Evolutionary conservation across 2,113 vertebrate species (phyloP), one percentile per base, ranked within the genome.

Genomic region (Sardina pilchardus): DNA sequence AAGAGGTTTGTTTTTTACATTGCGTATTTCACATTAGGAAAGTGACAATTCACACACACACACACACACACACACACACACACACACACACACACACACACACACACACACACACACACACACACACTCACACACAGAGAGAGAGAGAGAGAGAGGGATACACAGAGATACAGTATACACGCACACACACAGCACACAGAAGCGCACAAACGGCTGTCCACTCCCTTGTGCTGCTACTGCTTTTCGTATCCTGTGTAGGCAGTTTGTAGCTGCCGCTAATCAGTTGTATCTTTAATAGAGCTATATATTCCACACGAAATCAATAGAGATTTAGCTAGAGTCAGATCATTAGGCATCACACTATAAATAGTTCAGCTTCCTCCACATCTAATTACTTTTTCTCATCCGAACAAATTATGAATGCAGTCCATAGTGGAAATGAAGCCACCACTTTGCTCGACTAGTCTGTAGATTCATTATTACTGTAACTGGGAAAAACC

Each of bases 241-340:
- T 59, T 4, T 36, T 10, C 14, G 4, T 36, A 34, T 36, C 30
- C 12, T 17, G 30, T 78, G 30, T 34, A 67, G 63, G 89, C 43
- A 26, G 87, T 91, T 90, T 91, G 82, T 91, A 90, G 86, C 90
- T 63, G 85, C 92, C 86, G 92, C 91, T 94, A 94, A 94, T 94
- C 94, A 93, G 89, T 90, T 88, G 89, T 91, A 90, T 93, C 89
- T 94, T 91, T 92, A 94, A 95, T 94, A 94, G 93, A 94, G 93
- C 92, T 90, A 91, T 95, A 95, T 93, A 94, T 94, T 94, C 94
- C 93, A 89, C 88, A 21, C 88, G 82, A 86, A 94, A 94, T 95
- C 94, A 94, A 95, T 96, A 91, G 91, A 92, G 91, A 92, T 92
- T 93, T 92, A 93, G 89, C 90, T 89, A 86, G 86, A 89, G 90